These are phyloP conservation scores for Tanypteryx hageni DNA, from an alignment of 2,888 invertebrate genomes.

Conservation along the genomic window DNA sequence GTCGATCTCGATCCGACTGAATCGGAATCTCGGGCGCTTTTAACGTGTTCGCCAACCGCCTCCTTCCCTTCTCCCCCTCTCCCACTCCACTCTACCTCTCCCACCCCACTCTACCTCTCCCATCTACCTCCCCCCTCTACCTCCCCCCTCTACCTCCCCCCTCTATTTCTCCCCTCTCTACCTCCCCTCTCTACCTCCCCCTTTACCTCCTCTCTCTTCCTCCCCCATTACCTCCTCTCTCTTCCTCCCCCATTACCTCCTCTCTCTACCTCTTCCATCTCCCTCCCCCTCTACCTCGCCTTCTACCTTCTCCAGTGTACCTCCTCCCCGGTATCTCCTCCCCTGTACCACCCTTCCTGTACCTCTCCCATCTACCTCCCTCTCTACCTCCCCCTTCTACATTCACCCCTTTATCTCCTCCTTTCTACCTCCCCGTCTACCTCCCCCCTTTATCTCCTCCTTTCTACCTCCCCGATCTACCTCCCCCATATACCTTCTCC, in stretches of 20 bases:
- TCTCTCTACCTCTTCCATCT: background rate
- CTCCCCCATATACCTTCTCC: too few species aligned
- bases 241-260: background rate
- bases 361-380: background rate
- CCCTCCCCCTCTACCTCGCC: background rate
- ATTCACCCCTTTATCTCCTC: background rate
- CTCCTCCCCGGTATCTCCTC: background rate
- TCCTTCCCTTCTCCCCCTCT: background rate
- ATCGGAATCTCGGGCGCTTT: background rate
- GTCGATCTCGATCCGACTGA: background rate
- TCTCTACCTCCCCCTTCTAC: background rate
- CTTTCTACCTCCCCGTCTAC: too few species aligned
- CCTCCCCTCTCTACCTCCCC: background rate
- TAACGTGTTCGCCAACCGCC: too few species aligned
- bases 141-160: background rate
- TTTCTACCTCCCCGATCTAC: background rate
- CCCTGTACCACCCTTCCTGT: too few species aligned
- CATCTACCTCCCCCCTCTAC: background rate
- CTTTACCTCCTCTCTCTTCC: too few species aligned
- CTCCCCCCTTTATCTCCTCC: too few species aligned
- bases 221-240: background rate
- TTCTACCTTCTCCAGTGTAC: too few species aligned
- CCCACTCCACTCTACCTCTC: background rate
- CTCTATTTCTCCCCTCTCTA: background rate
- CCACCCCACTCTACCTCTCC: background rate